Evolutionary conservation across 2,888 invertebrate species (phyloP), one percentile per base, ranked within the genome.

Genomic region (Camponotus fellah): DNA sequence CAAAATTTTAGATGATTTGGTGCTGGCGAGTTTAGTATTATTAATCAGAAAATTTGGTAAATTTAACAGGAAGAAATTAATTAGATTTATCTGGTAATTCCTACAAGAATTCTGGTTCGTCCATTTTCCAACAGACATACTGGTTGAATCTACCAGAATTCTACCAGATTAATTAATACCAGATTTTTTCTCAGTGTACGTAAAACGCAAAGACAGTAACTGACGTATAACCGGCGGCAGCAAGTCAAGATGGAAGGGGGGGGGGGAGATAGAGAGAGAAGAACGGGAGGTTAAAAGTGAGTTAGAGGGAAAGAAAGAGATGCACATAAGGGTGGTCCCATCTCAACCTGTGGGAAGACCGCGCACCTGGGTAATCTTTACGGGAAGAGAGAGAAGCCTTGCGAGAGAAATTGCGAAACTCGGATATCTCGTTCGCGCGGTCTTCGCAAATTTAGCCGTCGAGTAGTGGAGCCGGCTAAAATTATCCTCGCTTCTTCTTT

Each of bases 361-460:
- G 71, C 34, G 34, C 43, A 43, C 43, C 53, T 58, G 21, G 58
- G 56, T 43, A 46, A 34, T 14, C 53, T 4, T 14, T 37, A 9
- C 56, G 56, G 43, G 56, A 32, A 21, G 34, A 62, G 60, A 65
- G 37, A 49, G 37, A 26, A 14, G 40, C 65, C 12, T n/a, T 26
- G 34, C 21, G 79, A 71, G 40, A 53, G 53, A n/a, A 34, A 80
- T 72, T 60, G 72, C 72, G 72, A 80, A 72, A 72, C 72, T 53
- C 53, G 46, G 21, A 65, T 40, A 40, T 66, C 65, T 21, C 68
- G 26, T 66, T 46, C 46, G 40, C 53, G 26, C 43, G 58, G 32
- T 49, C 37, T 37, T 72, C 26, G 72, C 60, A 80, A 80, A 80
- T 80, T 80, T 80, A 80, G 72, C 72, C 60, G 43, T 12, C 72